Evolutionary conservation across 2,113 vertebrate species (phyloP), one percentile per base, ranked within the genome.

Genomic region (Melanostigma gelatinosum): DNA sequence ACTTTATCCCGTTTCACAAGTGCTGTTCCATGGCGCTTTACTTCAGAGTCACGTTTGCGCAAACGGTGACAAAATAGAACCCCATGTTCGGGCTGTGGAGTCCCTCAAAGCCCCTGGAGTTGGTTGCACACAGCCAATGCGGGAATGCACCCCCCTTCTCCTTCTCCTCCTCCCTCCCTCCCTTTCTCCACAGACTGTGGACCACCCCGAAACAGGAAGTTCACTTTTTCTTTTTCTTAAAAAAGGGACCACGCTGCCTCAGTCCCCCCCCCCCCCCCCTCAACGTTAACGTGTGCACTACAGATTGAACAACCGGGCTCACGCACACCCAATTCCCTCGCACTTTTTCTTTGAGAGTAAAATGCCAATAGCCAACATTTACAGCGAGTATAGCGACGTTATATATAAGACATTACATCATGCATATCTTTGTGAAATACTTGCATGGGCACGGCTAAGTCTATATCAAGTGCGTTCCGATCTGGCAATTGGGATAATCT

Each of bases 201-300:
- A 95, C 95, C 95, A 96, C 95, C 95, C 95, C 94, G 95, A 96
- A 95, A 95, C 95, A 96, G 95, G 95, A 95, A 95, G 95, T 95
- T 91, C 89, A 94, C 93, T 95, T 95, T 96, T 94, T 95, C 92
- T 93, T 96, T 95, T 96, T 94, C 90, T 94, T 94, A 83, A 93
- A 91, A 75, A 60, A 60, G 18, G 63, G 54, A 85, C 82, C 84
- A 87, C 42, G 88, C 89, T 89, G 87, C 87, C 36, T 84, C 68
- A 78, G 68, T 83, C n/a, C n/a, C n/a, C n/a, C n/a, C n/a, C n/a
- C n/a, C n/a, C n/a, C 34, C 34, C 74, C 72, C 77, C 52, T 61
- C 54, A 75, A 72, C 77, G 22, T 86, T 68, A 78, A 75, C 67
- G 64, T 75, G 72, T 75, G 72, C 64, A 32, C 38, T 29, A 22